phyloP scores from a whole-genome alignment of 2,888 invertebrate species.

The Belgica antarctica region DNA sequence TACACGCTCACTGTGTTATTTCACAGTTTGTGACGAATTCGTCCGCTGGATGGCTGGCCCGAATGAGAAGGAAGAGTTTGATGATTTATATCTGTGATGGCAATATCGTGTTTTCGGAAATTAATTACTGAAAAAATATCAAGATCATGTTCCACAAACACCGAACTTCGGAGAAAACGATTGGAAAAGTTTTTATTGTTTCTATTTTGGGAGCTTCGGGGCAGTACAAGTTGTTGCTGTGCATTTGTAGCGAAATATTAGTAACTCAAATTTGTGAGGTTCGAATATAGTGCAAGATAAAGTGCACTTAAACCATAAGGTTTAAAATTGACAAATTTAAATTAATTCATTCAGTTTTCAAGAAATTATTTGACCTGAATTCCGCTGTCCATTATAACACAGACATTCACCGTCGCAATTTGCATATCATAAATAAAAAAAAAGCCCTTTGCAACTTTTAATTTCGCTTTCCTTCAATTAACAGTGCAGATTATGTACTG shows the following conservation, averaged over 20 bases:
- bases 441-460: constrained; percentile 16
- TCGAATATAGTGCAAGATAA: no score
- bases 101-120: constrained; percentile 1
- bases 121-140: constrained; percentile 10
- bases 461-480: not conserved
- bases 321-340: no score
- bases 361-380: constrained; percentile 8
- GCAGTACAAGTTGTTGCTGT: no score
- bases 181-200: no score
- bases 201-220: no score
- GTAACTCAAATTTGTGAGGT: no score
- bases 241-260: no score
- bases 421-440: constrained; percentile 14
- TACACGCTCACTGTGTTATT: not conserved
- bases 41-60: constrained; percentile 6
- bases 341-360: no score
- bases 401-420: constrained; percentile 2
- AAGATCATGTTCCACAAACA: constrained; percentile 18
- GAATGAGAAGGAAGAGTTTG: not conserved
- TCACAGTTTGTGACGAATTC: constrained; percentile 27
- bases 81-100: constrained; percentile 27
- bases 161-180: not conserved
- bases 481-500: not conserved
- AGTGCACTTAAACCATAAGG: no score
- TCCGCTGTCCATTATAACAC: not conserved